A percentile compares a stretch with the other conserved stretches of the same genome.
Evolutionary conservation across 1,140 invertebrate genomes (phyloP).

Genomic region (Aporrectodea caliginosa): DNA sequence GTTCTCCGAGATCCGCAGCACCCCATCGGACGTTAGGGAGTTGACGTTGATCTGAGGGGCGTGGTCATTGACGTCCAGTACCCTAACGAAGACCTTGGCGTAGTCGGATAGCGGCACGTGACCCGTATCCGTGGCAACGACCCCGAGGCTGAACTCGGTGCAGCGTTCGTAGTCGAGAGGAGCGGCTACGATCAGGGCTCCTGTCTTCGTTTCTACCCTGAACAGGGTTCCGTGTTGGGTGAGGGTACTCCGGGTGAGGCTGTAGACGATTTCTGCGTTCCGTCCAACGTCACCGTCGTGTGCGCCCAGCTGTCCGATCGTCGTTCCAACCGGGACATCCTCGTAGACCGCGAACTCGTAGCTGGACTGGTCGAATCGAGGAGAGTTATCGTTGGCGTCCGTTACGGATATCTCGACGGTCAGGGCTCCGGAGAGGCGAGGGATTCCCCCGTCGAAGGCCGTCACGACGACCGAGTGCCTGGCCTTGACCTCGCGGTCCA

Average conservation of each 20-base stretch:
- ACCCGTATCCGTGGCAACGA: conserved; percentile 23
- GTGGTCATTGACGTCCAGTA: conserved; percentile 31
- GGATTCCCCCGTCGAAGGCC: conserved; percentile 12
- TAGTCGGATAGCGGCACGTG: background rate
- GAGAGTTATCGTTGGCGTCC: conserved; percentile 23
- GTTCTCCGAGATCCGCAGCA: conserved; percentile 7
- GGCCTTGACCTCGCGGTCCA: conserved; percentile 76
- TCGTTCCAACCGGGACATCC: conserved; percentile 55
- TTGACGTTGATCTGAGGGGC: conserved; percentile 22
- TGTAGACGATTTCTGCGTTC: conserved; percentile 82
- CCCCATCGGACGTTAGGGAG: conserved; percentile 4
- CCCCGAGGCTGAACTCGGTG: conserved; percentile 8
- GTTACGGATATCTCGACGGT: background rate
- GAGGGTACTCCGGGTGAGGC: conserved; percentile 25
- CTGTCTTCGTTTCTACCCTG: conserved; percentile 1
- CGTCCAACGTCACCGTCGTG: conserved; percentile 82
- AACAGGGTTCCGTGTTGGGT: background rate
- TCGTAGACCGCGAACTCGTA: conserved; percentile 14
- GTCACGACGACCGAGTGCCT: conserved; percentile 75
- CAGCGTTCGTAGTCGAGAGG: conserved; percentile 11
- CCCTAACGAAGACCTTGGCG: conserved; percentile 15
- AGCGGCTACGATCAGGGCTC: background rate
- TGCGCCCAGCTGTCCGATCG: conserved; percentile 74
- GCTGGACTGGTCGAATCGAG: conserved; percentile 4
- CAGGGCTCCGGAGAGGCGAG: background rate